Evolutionary conservation across 64 coral and sea anemone species (phyloP).

Genomic region (Acropora yongei): DNA sequence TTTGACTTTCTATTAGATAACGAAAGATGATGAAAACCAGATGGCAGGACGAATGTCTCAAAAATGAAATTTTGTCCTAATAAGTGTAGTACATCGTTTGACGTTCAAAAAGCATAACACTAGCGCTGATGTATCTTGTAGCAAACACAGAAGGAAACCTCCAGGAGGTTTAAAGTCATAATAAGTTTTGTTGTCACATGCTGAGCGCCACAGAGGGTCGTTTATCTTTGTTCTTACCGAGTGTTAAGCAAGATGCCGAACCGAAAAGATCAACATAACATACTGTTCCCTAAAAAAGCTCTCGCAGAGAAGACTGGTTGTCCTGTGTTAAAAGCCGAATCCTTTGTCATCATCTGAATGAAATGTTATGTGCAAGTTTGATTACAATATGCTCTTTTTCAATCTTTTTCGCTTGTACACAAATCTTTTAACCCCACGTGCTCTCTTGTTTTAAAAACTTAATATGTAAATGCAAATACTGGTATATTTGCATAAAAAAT

Average conservation of each 20-base stretch:
- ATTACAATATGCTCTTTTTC: not conserved
- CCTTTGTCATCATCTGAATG: constrained; percentile 1
- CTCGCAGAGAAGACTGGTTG: too few species aligned
- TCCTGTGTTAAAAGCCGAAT: not conserved
- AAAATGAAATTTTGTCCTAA: too few species aligned
- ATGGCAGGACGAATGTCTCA: too few species aligned
- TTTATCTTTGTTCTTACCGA: not conserved
- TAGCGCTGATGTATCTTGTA: too few species aligned
- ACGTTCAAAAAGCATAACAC: too few species aligned
- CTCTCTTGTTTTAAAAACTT: not conserved
- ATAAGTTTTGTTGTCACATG: not conserved
- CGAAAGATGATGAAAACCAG: too few species aligned
- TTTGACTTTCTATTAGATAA: too few species aligned
- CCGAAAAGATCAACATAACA: not conserved
- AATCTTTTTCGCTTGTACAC: not conserved
- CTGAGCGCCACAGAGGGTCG: not conserved
- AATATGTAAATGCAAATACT: not conserved
- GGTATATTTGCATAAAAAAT: constrained; percentile 5
- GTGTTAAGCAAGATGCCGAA: not conserved
- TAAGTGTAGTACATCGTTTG: too few species aligned
- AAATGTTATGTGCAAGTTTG: not conserved
- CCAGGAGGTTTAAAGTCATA: not conserved
- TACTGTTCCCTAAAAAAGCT: not conserved
- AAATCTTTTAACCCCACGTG: constrained; percentile 21
- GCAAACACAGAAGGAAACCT: too few species aligned